Conservation (phyloP, 2,797 vertebrate species). For the Epinephelus malabaricus region DNA sequence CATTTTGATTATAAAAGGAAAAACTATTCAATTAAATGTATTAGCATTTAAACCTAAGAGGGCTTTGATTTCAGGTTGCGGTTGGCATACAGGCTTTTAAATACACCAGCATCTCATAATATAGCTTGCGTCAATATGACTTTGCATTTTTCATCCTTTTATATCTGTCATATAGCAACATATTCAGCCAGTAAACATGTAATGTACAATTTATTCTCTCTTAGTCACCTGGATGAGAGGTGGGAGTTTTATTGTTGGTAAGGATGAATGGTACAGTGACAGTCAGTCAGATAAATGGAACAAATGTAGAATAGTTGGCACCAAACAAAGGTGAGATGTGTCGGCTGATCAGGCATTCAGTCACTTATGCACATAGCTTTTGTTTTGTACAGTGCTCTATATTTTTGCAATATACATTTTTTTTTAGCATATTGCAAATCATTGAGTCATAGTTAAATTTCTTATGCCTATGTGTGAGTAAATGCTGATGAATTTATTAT, state of each 20-base stretch:
- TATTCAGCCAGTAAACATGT: neutral
- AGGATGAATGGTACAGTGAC: neutral
- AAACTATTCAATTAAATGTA: neutral
- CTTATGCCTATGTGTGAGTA: slow-evolving; percentile 26
- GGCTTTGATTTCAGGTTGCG: neutral
- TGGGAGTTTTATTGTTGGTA: neutral
- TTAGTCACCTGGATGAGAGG: neutral
- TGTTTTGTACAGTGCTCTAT: neutral
- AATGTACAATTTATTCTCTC: neutral
- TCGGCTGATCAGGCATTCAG: no score
- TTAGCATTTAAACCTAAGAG: neutral
- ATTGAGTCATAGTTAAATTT: slow-evolving; percentile 8
- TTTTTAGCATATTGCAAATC: slow-evolving; percentile 16
- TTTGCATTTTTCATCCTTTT: neutral
- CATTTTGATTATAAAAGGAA: neutral
- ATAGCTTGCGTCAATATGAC: neutral
- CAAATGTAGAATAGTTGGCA: neutral
- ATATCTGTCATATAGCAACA: neutral
- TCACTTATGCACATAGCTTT: neutral
- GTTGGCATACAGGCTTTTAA: neutral
- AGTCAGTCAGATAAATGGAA: neutral
- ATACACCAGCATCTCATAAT: neutral
- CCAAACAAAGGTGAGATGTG: neutral
- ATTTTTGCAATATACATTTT: neutral
- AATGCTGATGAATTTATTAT: slow-evolving; percentile 30